Base-by-base conservation (phyloP, 1,140 invertebrate genomes). In the Papilio dardanus region DNA sequence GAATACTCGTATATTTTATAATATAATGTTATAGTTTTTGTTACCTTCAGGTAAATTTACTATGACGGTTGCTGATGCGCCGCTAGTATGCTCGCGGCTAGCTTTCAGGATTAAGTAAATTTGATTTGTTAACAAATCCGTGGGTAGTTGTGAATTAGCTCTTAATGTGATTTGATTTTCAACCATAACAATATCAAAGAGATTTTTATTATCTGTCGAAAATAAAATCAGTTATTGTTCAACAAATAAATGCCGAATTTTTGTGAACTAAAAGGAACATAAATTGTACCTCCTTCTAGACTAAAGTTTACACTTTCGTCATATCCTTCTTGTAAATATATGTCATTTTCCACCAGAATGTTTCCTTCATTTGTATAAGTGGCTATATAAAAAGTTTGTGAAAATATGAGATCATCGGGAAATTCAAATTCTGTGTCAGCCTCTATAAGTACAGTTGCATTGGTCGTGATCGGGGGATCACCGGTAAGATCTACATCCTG, bases 381-480 rank as follows among this genome's bases (percentile, higher is more conserved):
- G 1, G 88, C 87, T 16, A 83, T 68, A 75, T 92, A 92, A 76
- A 86, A 88, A 6, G 84, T 50, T 79, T 86, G 76, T 0, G 85
- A 80, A 76, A 92, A 92, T 28, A 87, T 75, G 58, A 83, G 85
- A 46, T 91, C 88, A 30, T 88, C 83, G 2, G 89, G 91, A n/a
- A 90, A 82, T 69, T 76, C 73, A 71, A 91, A 91, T 54, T 86
- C 80, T 14, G 77, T 76, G 37, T 89, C 81, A 54, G 81, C 84
- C 28, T 75, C 19, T 10, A 92, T 83, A 10, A 66, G 79, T 21
- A 91, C 73, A 24, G 82, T 86, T 14, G 82, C 83, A 6, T 67
- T 77, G 6, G 74, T 78, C 31, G 88, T 87, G 28, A 80, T 75
- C 6, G 81, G 85, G 7, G 79, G 82, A 65, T 92, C 86, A 8